Evolutionary conservation across 1,140 invertebrate species (phyloP).

Genomic region (Eubasilissa regina): DNA sequence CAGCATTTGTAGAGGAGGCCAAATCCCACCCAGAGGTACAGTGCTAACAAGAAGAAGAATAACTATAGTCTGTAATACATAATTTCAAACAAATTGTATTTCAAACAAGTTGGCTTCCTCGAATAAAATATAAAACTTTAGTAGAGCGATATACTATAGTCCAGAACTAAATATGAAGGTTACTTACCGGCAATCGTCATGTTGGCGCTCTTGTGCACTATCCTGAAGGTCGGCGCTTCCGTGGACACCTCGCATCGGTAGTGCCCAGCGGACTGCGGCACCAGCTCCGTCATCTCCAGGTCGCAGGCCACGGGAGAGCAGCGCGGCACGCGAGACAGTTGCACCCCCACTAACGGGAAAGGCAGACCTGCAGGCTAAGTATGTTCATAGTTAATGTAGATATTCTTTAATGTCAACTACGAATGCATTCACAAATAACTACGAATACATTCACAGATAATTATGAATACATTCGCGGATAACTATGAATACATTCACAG

Average conservation of each 20-base stretch:
- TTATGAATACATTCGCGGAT: background rate
- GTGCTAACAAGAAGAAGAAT: too few relatives aligned
- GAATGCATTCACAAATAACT: background rate
- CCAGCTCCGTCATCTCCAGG: conserved; percentile 48
- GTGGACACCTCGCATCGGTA: conserved; percentile 66
- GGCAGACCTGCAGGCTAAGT: conserved; percentile 49
- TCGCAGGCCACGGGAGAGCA: conserved; percentile 52
- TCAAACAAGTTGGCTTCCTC: too few relatives aligned
- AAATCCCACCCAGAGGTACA: too few relatives aligned
- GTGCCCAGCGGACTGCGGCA: conserved; percentile 53
- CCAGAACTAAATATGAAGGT: too few relatives aligned
- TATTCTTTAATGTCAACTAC: too few relatives aligned
- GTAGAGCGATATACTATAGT: too few relatives aligned
- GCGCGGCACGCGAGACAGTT: conserved; percentile 24
- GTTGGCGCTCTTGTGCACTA: conserved; percentile 50
- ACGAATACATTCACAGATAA: background rate
- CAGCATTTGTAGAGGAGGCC: too few relatives aligned
- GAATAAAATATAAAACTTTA: too few relatives aligned
- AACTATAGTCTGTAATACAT: too few relatives aligned
- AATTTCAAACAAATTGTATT: too few relatives aligned
- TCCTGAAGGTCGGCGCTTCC: conserved; percentile 63
- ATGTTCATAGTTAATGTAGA: background rate
- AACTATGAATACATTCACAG: background rate
- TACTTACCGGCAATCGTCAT: conserved; percentile 54
- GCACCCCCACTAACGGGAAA: conserved; percentile 48